Base-by-base conservation (phyloP, 2,888 invertebrate species). In the Agrilus mali region DNA sequence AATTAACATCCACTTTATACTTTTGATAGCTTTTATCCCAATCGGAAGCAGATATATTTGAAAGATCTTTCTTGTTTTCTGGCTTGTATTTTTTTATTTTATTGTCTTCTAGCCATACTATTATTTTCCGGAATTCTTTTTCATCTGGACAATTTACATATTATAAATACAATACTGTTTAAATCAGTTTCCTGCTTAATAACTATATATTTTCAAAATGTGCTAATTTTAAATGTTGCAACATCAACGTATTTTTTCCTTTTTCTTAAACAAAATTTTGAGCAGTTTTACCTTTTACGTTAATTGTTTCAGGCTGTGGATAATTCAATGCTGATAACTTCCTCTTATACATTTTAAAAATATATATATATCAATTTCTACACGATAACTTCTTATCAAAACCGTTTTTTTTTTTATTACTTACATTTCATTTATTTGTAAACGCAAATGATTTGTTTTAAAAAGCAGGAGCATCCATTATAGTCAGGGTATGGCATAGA, bases 21-120 rank as follows among this genome's bases (percentile, higher is more conserved):
- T 78, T 72, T 22, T 73, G 66, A 60, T 83, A 90, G 1, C 76
- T 72, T 46, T 74, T 71, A 33, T 73, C 70, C 94, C 95, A 95
- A 40, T 74, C 66, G 3, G 67, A 55, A 10, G 78, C 74, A 32
- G 72, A 69, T 2, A 82, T 73, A 51, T 83, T 76, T 36, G 87
- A 74, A n/a, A 96, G 64, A 1, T 70, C 73, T 50, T 75, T 78
- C 10, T 90, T 72, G 49, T 88, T 86, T 59, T 90, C 86, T 44
- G 88, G 83, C 60, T 82, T 82, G 54, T 89, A 90, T 52, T 83
- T 80, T 10, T 93, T 78, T 51, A 96, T 90, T 67, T 89, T 90
- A 63, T 92, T 90, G 60, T 92, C 88, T 67, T 96, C 96, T 42
- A 96, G 63, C 96, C 95, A 96, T 1, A 86, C 67, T 16, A 94